Base-by-base conservation (phyloP, 1,140 invertebrate species). In the Drosophila pruinosa region DNA sequence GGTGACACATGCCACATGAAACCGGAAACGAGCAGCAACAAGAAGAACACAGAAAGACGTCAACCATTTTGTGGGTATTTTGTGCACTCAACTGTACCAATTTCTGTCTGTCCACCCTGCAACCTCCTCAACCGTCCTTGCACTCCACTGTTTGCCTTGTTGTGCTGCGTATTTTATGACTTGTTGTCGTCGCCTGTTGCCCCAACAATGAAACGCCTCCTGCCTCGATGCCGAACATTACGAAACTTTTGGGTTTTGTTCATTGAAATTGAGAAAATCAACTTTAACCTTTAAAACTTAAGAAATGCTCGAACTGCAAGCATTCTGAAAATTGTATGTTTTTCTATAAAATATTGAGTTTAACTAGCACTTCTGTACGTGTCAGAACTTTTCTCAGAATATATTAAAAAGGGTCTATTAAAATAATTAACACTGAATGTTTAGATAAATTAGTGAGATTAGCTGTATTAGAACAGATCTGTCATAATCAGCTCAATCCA, bases 1-100 rank as follows among this genome's bases (percentile, higher is more conserved):
- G 71, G 71, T 75, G 79, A 83, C 79, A 83, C 73, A 83, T 83
- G 82, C 82, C 74, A 78, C 59, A 86, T 74, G 78, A 68, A 85
- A 54, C 47, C 48, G 81, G 73, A 74, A 86, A 77, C 73, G 31
- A 39, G 41, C 47, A 48, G 19, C 31, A 41, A 14, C 63, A 38
- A 39, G 4, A 19, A 14, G 36, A 14, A 36, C 31, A 43, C 34
- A 48, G 45, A 73, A 59, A 77, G 70, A 82, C 71, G 72, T 68
- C 65, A 61, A 80, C 57, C 75, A 76, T 79, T 85, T 85, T 67
- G 61, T 54, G 54, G 61, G 59, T 73, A 76, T 76, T 85, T 61
- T 78, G 57, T 78, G 75, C 63, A 79, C 54, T 72, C 73, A 75
- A 50, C 75, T 73, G 80, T 64, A 69, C 73, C 77, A 56, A 61